These are phyloP conservation scores for Neostethus bicornis DNA, from an alignment of 2,797 vertebrate species.

Conservation along the genomic window DNA sequence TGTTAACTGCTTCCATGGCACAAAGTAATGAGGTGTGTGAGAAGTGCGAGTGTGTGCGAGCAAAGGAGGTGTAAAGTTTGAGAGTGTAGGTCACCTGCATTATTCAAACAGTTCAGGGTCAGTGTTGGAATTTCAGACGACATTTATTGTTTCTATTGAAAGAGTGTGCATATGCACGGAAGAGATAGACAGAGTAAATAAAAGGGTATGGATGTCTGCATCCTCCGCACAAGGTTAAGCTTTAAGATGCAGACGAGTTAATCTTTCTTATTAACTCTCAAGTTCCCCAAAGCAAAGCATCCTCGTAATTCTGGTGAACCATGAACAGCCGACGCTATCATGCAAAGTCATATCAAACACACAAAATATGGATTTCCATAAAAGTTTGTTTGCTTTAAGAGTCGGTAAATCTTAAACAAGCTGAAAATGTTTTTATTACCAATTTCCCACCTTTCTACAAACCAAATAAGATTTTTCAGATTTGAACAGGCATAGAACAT, in stretches of 20 bases:
- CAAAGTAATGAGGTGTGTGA: slow-evolving; percentile 58
- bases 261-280: slow-evolving; percentile 33
- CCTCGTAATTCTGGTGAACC: not conserved
- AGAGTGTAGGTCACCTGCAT: slow-evolving; percentile 60
- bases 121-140: slow-evolving; percentile 62
- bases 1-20: slow-evolving; percentile 44
- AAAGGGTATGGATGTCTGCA: slow-evolving; percentile 16
- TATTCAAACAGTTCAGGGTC: slow-evolving; percentile 75
- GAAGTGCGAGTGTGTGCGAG: slow-evolving; percentile 35
- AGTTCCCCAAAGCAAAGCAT: slow-evolving; percentile 16
- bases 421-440: not conserved
- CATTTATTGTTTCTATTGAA: slow-evolving; percentile 51
- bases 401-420: not conserved
- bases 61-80: slow-evolving; percentile 62
- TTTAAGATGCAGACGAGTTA: slow-evolving; percentile 28
- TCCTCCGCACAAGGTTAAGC: slow-evolving; percentile 31
- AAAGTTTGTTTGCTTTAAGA: not conserved
- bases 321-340: not conserved
- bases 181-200: slow-evolving; percentile 11
- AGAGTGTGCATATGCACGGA: slow-evolving; percentile 18
- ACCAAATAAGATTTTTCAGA: not conserved
- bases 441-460: not conserved
- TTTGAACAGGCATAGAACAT: not conserved
- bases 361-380: not conserved
- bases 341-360: not conserved